A percentile compares a stretch with the other conserved stretches of the same genome.
These are phyloP conservation scores for Varanus komodoensis DNA, from an alignment of 2,113 vertebrate genomes.

Conservation along the genomic window DNA sequence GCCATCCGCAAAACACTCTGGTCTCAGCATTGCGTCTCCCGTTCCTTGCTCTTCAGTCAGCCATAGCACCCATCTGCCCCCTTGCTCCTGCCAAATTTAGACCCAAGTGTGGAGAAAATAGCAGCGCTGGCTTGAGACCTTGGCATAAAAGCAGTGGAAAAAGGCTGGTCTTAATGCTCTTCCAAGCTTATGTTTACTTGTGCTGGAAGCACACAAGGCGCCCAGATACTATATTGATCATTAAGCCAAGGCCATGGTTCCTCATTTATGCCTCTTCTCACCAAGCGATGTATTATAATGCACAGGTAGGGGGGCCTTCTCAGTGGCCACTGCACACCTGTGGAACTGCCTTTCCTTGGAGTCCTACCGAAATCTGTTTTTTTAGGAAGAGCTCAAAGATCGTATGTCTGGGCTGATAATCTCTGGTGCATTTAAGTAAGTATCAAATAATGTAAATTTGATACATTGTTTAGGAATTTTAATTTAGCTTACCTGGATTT, in stretches of 20 bases:
- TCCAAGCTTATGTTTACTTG: accelerated
- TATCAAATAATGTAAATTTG: neutral
- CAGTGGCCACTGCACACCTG: neutral
- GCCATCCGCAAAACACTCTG: neutral
- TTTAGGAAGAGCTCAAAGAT: neutral
- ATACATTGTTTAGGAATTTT: neutral
- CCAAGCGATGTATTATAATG: neutral
- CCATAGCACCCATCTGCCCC: neutral
- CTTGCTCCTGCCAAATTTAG: neutral
- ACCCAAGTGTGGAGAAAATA: neutral
- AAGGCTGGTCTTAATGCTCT: neutral
- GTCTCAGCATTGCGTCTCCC: neutral
- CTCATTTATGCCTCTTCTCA: neutral
- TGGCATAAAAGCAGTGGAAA: neutral
- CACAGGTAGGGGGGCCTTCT: neutral
- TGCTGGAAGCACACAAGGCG: neutral
- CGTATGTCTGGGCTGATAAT: neutral
- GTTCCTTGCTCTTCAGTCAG: neutral
- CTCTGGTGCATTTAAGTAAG: neutral
- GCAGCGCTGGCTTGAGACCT: neutral
- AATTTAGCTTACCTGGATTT: neutral
- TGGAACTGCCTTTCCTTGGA: neutral
- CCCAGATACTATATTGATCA: neutral
- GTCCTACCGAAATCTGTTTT: neutral
- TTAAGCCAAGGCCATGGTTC: too few species aligned